Base-by-base conservation (phyloP, 2,888 invertebrate genomes). In the Lasioglossum lativentre region DNA sequence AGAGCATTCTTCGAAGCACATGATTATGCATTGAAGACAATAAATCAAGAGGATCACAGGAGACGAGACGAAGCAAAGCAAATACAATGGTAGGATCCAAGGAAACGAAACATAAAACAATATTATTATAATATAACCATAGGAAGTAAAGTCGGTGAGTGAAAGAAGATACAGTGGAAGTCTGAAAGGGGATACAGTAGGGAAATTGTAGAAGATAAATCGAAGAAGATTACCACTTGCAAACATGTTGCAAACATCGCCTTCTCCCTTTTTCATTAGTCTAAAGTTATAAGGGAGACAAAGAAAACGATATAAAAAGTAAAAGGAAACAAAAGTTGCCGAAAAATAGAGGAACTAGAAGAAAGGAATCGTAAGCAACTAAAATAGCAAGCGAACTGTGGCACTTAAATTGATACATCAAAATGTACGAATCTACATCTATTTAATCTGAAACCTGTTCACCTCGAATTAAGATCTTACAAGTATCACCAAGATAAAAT, bases 111-210 rank as follows among this genome's bases (percentile, higher is more conserved):
- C 19, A 30, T 30, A 38, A 34, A 38, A 68, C 5, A 68, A 34
- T 34, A 19, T 45, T 45, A 16, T 45, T 45, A 16, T 66, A 66
- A 30, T 1, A 38, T 38, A 38, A 19, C 10, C 34, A 4, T 23
- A 10, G 19, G 38, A 68, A 34, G 34, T 34, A 23, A 10, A 66
- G 66, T 66, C 30, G 34, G 34, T 8, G 19, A 66, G 34, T 38
- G 66, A 68, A 68, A 68, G 66, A 38, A 38, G 66, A 68, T 68
- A 68, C 23, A 12, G 66, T 68, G 38, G 23, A 68, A 12, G 23
- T 34, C 23, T 38, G 66, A 23, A 68, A 68, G 68, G 23, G 38
- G 68, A 68, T 68, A 38, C 23, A 38, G 38, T 23, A 1, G 12
- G 23, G 38, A 68, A 38, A 34, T 34, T 68, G 34, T 38, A 68